Percentiles rank a stretch among this genome's conserved stretches.
Conservation (phyloP, 2,888 invertebrate genomes). For the Noctua fimbriata region DNA sequence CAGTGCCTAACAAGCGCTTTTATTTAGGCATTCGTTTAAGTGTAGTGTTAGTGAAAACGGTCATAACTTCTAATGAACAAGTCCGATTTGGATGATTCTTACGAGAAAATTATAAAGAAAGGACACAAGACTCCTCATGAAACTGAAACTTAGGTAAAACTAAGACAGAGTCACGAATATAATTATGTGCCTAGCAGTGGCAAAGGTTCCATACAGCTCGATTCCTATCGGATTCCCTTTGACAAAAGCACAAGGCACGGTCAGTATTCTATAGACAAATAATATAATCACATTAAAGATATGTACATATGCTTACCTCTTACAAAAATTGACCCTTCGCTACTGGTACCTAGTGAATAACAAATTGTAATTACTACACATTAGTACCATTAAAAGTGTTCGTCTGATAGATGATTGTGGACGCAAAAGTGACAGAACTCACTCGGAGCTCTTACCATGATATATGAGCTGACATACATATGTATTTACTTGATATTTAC, state of each 20-base stretch:
- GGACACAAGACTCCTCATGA: not conserved
- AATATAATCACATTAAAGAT: no score
- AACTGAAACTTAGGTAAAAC: not conserved
- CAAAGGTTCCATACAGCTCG: no score
- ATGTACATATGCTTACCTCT: no score
- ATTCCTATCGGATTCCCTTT: no score
- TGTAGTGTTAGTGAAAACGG: not conserved
- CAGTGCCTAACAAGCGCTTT: not conserved
- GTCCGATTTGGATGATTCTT: no score
- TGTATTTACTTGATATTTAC: slow-evolving; percentile 1
- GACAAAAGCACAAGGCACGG: no score
- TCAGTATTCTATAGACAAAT: no score
- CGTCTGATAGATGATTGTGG: slow-evolving; percentile 51
- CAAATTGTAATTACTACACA: slow-evolving; percentile 40
- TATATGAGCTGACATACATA: slow-evolving; percentile 50
- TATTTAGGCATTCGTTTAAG: not conserved
- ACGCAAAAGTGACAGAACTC: slow-evolving; percentile 55
- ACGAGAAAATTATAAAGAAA: no score
- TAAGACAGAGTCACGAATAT: not conserved
- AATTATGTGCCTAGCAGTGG: not conserved
- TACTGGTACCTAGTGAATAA: not conserved
- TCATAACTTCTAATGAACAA: not conserved
- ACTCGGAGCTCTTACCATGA: slow-evolving; percentile 62
- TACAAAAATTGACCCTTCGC: no score
- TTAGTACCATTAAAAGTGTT: slow-evolving; percentile 42